phyloP scores from a whole-genome alignment of 2,888 invertebrate species.

The Itoplectis maculator region DNA sequence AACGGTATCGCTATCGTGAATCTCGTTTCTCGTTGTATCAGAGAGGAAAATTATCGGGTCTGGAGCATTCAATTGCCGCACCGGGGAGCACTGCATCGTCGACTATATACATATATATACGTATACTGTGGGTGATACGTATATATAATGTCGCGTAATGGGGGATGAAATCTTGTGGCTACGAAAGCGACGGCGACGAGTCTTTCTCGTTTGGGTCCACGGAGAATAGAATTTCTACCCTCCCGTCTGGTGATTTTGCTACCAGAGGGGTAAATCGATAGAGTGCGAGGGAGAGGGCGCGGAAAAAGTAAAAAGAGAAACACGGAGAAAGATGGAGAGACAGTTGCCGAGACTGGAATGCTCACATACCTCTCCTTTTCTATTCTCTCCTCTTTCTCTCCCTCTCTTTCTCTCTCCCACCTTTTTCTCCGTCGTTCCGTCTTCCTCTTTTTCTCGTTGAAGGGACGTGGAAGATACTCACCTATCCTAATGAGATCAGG shows the following conservation, averaged over 20 bases:
- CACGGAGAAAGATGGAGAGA: constrained; percentile 52
- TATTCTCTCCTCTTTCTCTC: constrained; percentile 19
- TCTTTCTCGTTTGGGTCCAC: background rate
- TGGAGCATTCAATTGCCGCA: constrained; percentile 20
- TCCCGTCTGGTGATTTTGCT: constrained; percentile 6
- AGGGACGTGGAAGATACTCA: constrained; percentile 79
- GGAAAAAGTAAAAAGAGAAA: constrained; percentile 53
- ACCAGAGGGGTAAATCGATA: constrained; percentile 4
- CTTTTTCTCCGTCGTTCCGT: background rate
- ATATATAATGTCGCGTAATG: constrained; percentile 12
- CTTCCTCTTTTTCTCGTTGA: constrained; percentile 55
- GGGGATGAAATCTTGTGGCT: constrained; percentile 27
- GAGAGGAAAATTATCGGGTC: constrained; percentile 20
- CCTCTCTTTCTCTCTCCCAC: constrained; percentile 10
- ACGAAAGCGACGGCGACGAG: constrained; percentile 16
- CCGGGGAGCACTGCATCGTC: background rate
- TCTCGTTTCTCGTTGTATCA: constrained; percentile 20
- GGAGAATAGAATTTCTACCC: constrained; percentile 18
- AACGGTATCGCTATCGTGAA: constrained; percentile 26
- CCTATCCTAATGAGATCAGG: constrained; percentile 86
- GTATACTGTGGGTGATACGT: no score
- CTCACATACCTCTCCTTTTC: constrained; percentile 43
- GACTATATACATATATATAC: background rate
- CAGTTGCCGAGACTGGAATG: constrained; percentile 46
- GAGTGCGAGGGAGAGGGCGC: constrained; percentile 41